Base-by-base conservation (phyloP, 1,140 invertebrate genomes). In the Colletes gigas region DNA sequence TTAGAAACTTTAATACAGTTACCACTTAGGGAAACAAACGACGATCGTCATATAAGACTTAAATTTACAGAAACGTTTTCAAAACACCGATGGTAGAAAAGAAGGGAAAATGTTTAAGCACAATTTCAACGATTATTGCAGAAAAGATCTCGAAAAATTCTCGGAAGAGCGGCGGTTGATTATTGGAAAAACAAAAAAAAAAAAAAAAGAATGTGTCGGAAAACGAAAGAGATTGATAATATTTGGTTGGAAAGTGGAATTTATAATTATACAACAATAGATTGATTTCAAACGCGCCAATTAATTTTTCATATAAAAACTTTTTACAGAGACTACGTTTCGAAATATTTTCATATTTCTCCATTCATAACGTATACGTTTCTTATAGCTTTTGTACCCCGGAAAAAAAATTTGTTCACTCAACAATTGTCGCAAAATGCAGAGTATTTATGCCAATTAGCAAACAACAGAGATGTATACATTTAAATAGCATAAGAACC, bases 401-500 rank as follows among this genome's bases (percentile, higher is more conserved):
- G 57, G 75, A 82, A 54, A 55, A 55, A 63, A 41, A 84, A 85
- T 83, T 83, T 88, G 76, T 88, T 88, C 88, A 90, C 78, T 89
- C 83, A 90, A 92, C 88, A 92, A 88, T 91, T 92, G 91, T 92
- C 88, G 90, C 88, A 89, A 92, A 90, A 93, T 91, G 89, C 89
- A 89, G 88, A 92, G 83, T 93, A 93, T 93, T 92, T 93, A 92
- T 91, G 90, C 90, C 89, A 92, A 93, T 92, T 92, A 92, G 89
- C 88, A 89, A 90, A 91, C 88, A 92, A 92, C 90, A 91, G 87
- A 93, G 89, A 91, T 91, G 90, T 92, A 92, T 91, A 93, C 92
- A 93, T 92, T 89, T 92, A 91, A 83, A 92, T 93, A 93, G 91
- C 73, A 83, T 93, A 93, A 93, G 90, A 86, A 79, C 89, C 88